These are phyloP conservation scores for Podarcis cretensis DNA, from an alignment of 2,113 vertebrate genomes.

Conservation along the genomic window DNA sequence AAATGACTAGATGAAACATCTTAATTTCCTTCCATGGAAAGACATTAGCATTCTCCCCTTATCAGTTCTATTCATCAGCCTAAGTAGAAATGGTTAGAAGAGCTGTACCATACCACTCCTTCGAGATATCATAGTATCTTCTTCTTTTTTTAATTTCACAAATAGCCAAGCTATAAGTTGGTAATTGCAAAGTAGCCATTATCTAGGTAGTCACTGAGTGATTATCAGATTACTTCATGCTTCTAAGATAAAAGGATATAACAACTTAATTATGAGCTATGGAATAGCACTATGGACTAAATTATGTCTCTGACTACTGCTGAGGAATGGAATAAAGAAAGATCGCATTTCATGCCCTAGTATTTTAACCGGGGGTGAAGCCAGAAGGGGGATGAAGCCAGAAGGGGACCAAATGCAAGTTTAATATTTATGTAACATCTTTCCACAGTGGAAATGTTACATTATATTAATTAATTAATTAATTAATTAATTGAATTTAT, in stretches of 20 bases:
- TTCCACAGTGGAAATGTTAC: neutral
- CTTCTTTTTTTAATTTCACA: constrained; percentile 13
- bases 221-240: constrained; percentile 41
- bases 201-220: constrained; percentile 31
- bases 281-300: constrained; percentile 44
- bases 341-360: neutral
- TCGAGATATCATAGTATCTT: neutral
- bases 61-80: constrained; percentile 22
- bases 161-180: constrained; percentile 36
- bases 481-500: too few relatives aligned
- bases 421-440: neutral
- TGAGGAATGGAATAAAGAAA: neutral
- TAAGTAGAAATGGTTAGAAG: constrained; percentile 39
- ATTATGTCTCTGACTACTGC: neutral
- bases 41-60: neutral
- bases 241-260: constrained; percentile 50
- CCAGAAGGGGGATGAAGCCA: neutral
- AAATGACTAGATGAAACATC: neutral
- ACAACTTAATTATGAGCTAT: constrained; percentile 56
- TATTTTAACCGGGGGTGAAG: constrained; percentile 20
- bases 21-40: neutral
- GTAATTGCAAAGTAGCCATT: constrained; percentile 31
- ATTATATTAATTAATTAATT: neutral
- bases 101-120: constrained; percentile 10
- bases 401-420: neutral